phyloP scores from a whole-genome alignment of 2,888 invertebrate species.

The Toxonevra muliebris region DNA sequence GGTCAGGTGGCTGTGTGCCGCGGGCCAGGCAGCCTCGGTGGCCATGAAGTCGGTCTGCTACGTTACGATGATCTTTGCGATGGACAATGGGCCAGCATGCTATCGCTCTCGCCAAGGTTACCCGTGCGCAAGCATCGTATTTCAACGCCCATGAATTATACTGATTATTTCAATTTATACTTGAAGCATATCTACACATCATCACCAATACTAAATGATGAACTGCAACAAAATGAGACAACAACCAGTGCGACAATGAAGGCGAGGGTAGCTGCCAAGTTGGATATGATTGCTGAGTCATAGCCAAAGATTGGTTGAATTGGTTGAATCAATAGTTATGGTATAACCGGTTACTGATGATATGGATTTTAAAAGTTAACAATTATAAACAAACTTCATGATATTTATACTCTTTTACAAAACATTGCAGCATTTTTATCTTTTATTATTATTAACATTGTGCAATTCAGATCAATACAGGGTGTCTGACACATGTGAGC shows the following conservation, averaged over 20 bases:
- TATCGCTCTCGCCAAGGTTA: conserved; percentile 64
- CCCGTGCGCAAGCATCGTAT: conserved; percentile 63
- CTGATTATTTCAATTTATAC: conserved; percentile 62
- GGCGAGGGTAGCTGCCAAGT: background rate
- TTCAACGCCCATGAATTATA: conserved; percentile 62
- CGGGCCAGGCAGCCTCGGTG: conserved; percentile 68
- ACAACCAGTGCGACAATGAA: background rate
- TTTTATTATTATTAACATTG: no score
- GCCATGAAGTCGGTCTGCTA: conserved; percentile 66
- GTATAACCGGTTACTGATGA: background rate
- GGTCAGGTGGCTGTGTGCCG: conserved; percentile 66
- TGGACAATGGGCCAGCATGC: conserved; percentile 78
- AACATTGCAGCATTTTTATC: no score
- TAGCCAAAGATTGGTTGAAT: background rate
- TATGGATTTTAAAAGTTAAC: no score
- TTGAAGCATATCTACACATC: conserved; percentile 61
- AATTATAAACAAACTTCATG: no score
- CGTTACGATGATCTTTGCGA: conserved; percentile 75
- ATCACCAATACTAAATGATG: conserved; percentile 39
- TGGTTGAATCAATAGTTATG: no score
- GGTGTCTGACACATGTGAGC: no score
- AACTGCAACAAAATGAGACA: background rate
- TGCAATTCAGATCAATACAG: no score
- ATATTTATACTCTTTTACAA: no score
- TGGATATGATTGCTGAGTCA: background rate